Conservation (phyloP, 2,888 invertebrate genomes). For the Eupithecia tripunctaria region DNA sequence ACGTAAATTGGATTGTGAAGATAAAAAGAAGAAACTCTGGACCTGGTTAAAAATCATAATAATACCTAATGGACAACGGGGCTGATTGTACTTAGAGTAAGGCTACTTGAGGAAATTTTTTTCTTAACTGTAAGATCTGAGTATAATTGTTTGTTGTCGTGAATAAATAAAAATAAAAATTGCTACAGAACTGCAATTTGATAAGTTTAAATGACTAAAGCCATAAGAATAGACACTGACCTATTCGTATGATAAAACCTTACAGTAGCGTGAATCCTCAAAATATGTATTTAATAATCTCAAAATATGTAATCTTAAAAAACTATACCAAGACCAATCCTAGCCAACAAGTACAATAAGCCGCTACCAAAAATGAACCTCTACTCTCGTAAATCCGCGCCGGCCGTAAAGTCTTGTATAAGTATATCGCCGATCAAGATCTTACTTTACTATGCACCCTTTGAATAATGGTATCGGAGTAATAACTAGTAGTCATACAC, state of each 20-base stretch:
- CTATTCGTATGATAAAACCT: no score
- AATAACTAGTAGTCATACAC: neutral
- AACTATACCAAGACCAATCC: conserved; percentile 37
- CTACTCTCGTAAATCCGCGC: conserved; percentile 53
- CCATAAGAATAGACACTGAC: no score
- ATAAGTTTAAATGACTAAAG: neutral
- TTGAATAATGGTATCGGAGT: conserved; percentile 33
- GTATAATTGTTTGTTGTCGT: no score
- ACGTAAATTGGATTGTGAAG: neutral
- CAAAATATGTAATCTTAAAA: neutral
- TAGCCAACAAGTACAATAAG: conserved; percentile 35
- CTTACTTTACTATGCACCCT: conserved; percentile 30
- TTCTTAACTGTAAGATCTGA: no score
- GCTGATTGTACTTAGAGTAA: no score
- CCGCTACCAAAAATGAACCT: conserved; percentile 50
- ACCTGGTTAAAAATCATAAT: no score
- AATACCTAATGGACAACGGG: no score
- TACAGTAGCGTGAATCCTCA: neutral
- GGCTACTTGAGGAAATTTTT: no score
- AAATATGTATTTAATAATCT: no score
- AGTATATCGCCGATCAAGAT: conserved; percentile 36
- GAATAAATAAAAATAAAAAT: no score
- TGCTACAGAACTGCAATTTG: neutral
- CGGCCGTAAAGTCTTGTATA: conserved; percentile 45
- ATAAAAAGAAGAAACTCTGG: neutral